Evolutionary conservation across 2,113 vertebrate species (phyloP).

Genomic region (Engystomops pustulosus): DNA sequence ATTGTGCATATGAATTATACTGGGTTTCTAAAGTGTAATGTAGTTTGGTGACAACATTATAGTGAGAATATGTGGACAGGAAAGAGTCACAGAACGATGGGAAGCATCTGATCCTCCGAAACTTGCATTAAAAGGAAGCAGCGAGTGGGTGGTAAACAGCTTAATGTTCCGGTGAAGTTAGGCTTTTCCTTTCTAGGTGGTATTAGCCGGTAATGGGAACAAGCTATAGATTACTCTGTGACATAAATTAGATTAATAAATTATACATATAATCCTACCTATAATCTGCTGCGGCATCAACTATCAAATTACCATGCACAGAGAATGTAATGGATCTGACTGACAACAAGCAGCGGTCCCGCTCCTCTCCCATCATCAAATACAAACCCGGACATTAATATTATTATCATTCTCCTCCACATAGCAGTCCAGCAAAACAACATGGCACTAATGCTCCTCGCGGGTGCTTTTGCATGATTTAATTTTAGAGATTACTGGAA

Average conservation of each 20-base stretch:
- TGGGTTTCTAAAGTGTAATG: too few relatives aligned
- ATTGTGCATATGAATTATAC: too few relatives aligned
- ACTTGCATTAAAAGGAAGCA: neutral
- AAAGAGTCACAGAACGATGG: neutral
- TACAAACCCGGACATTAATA: neutral
- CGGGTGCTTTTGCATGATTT: slow-evolving; percentile 28
- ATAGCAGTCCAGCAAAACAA: neutral
- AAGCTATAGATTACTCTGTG: neutral
- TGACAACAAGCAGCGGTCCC: slow-evolving; percentile 4
- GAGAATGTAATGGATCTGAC: slow-evolving; percentile 6
- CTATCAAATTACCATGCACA: neutral
- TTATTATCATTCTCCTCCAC: slow-evolving; percentile 27
- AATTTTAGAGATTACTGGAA: slow-evolving; percentile 42
- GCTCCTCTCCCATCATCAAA: neutral
- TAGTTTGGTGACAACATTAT: too few relatives aligned
- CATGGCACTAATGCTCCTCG: neutral
- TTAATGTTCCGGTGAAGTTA: neutral
- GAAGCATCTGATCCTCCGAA: neutral
- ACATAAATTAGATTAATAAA: neutral
- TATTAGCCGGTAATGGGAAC: neutral
- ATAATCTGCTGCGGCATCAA: neutral
- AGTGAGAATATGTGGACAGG: too few relatives aligned
- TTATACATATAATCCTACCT: neutral
- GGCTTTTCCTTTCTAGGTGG: neutral
- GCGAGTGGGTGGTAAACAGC: neutral